Conservation (phyloP, 2,888 invertebrate species). For the Oscheius sp. region DNA sequence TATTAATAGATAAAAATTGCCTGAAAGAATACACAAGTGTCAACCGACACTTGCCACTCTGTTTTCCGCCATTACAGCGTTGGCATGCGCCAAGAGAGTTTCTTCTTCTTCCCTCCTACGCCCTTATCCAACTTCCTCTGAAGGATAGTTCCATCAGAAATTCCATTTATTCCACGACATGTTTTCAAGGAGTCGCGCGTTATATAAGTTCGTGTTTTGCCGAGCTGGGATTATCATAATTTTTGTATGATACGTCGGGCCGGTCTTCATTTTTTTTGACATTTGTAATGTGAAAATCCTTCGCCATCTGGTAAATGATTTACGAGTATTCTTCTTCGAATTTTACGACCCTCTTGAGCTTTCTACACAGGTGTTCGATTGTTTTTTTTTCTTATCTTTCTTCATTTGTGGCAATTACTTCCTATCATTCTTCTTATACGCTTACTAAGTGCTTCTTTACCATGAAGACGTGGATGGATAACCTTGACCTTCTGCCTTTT, state of each 20-base stretch:
- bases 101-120: slow-evolving; percentile 25
- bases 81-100: slow-evolving; percentile 27
- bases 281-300: not conserved
- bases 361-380: not conserved
- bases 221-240: slow-evolving; percentile 19
- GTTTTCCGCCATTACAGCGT: slow-evolving; percentile 30
- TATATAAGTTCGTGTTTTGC: not conserved
- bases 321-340: not conserved
- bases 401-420: slow-evolving; percentile 9
- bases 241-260: not conserved
- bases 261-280: not conserved
- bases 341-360: not conserved
- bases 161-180: slow-evolving; percentile 5
- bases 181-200: slow-evolving; percentile 1
- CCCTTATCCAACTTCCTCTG: slow-evolving; percentile 24
- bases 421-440: slow-evolving; percentile 9
- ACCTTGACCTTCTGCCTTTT: slow-evolving; percentile 3
- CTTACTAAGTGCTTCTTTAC: slow-evolving; percentile 4
- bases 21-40: slow-evolving; percentile 24
- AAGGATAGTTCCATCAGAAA: not conserved
- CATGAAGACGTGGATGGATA: not conserved
- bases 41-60: slow-evolving; percentile 31
- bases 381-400: slow-evolving; percentile 4
- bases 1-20: slow-evolving; percentile 21
- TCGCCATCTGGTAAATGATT: slow-evolving; percentile 1